A percentile compares a stretch with the other conserved stretches of the same genome.
These are phyloP conservation scores for Pogoniulus pusillus DNA, from an alignment of 2,797 vertebrate genomes.

Conservation along the genomic window DNA sequence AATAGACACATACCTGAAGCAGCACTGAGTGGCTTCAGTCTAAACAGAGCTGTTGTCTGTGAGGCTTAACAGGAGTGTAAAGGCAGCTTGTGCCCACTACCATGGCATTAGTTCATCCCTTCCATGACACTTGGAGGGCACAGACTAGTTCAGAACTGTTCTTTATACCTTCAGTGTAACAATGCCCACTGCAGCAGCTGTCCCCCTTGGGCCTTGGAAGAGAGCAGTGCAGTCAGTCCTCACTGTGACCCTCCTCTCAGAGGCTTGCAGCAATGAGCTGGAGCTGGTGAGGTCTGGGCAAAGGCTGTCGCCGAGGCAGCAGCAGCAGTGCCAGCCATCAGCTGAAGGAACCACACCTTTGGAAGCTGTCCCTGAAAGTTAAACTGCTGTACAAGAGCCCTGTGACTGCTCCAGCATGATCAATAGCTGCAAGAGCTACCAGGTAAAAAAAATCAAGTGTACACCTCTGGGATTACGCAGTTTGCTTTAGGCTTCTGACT, in stretches of 20 bases:
- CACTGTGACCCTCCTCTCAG: background rate
- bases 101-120: background rate
- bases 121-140: background rate
- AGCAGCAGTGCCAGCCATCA: background rate
- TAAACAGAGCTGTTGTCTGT: background rate
- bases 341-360: background rate
- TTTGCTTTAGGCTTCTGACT: background rate
- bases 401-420: background rate
- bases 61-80: rapidly evolving
- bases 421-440: background rate
- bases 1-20: background rate
- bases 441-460: background rate
- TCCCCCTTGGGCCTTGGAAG: background rate
- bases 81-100: background rate
- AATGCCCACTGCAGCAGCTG: background rate
- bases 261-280: background rate
- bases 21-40: background rate
- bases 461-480: background rate
- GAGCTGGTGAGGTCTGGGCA: background rate
- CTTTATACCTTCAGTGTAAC: background rate
- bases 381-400: background rate
- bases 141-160: background rate
- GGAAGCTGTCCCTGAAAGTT: background rate
- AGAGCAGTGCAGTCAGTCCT: background rate
- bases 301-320: background rate